Evolutionary conservation across 2,888 invertebrate genomes (phyloP), one percentile per base, ranked within the genome.

Genomic region (Hyalella azteca): DNA sequence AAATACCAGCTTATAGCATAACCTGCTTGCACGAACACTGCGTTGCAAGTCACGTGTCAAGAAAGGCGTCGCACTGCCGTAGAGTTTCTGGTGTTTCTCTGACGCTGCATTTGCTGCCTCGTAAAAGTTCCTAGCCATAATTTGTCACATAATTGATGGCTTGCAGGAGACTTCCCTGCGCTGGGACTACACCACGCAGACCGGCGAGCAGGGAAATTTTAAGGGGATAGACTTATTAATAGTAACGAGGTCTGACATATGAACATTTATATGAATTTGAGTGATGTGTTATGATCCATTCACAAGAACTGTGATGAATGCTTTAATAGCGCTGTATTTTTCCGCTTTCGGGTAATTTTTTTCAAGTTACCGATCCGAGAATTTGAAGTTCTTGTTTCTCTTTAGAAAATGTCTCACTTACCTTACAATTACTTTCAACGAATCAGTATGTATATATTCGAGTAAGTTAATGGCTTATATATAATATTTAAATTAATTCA

Each of bases 121-220:
- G 19, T 36, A 66, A 66, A 66, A 66, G 66, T 66, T 66, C 66
- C 36, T 36, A 36, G 32, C 66, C 66, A 66, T 66, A 66, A 66
- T 66, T 66, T 66, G 66, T 66, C 66, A 66, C 66, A 66, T 66
- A 66, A 66, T 66, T 66, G 66, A 66, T 66, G 66, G 66, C 39
- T 36, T 66, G 66, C 66, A 36, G 29, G 66, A 66, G 66, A 54
- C 54, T 54, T 54, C 54, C 54, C 54, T 54, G 22, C 54, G 22
- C 54, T 54, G 54, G 54, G 4, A 54, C 54, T 54, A 29, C n/a
- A n/a, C n/a, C n/a, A n/a, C n/a, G n/a, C n/a, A n/a, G 54, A 54
- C 54, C 19, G 7, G 54, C 29, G 54, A 5, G 54, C 22, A n/a
- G n/a, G 26, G 26, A 54, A 29, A 54, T 54, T 22, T 54, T 54